Conservation (phyloP, 2,888 invertebrate genomes). For the Poecilus cupreus region DNA sequence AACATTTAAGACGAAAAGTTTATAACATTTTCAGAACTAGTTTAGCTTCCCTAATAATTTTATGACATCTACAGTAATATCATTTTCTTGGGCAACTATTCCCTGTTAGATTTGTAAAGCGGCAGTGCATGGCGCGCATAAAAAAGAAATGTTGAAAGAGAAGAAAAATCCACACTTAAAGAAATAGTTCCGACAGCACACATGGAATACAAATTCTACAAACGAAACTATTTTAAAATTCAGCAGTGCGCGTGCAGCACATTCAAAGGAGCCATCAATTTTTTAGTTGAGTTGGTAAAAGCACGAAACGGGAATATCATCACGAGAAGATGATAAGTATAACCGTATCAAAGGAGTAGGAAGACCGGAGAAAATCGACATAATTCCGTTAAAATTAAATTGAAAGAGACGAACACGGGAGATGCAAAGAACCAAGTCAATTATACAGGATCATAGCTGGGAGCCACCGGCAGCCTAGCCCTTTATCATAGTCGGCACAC, state of each 20-base stretch:
- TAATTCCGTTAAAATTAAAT: constrained; percentile 51
- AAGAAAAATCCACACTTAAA: constrained; percentile 37
- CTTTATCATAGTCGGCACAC: constrained; percentile 15
- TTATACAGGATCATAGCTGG: constrained; percentile 44
- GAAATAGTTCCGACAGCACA: constrained; percentile 30
- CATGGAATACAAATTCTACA: constrained; percentile 32
- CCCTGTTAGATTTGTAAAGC: constrained; percentile 23
- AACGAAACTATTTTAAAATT: constrained; percentile 43
- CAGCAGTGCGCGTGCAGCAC: constrained; percentile 12
- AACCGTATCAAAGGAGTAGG: constrained; percentile 39
- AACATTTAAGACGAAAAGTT: too few relatives aligned
- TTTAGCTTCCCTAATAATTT: constrained; percentile 6
- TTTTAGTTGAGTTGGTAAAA: constrained; percentile 41
- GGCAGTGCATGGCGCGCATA: not conserved
- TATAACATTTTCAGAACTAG: too few relatives aligned
- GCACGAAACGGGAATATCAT: constrained; percentile 43
- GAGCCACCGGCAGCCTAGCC: not conserved
- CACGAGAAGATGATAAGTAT: constrained; percentile 45
- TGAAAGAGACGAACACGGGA: constrained; percentile 28
- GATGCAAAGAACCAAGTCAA: constrained; percentile 49
- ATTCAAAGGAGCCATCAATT: constrained; percentile 42
- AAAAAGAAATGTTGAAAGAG: constrained; percentile 27
- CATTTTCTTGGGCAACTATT: not conserved
- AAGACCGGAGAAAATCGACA: constrained; percentile 40
- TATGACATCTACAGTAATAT: not conserved